These are phyloP conservation scores for Montipora capricornis DNA, from an alignment of 64 coral and sea anemone species.

Conservation along the genomic window DNA sequence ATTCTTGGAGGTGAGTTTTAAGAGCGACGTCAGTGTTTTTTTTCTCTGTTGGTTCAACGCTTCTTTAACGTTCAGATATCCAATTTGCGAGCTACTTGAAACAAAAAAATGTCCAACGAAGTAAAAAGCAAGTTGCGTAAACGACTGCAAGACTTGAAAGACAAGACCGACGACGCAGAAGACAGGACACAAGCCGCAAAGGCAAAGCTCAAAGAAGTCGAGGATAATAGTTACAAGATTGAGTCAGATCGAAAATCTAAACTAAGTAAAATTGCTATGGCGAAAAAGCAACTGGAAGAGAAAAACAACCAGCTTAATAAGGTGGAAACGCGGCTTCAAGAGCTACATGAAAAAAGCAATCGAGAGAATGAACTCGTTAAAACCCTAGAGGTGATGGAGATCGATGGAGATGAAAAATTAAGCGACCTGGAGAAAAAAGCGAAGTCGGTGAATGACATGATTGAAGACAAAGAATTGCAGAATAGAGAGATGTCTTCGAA, in stretches of 20 bases:
- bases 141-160: slow-evolving; percentile 75
- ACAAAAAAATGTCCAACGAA: neutral
- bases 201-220: slow-evolving; percentile 46
- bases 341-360: slow-evolving; percentile 60
- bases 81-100: neutral
- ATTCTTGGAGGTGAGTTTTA: slow-evolving; percentile 5
- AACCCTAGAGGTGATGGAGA: slow-evolving; percentile 71
- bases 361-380: slow-evolving; percentile 72
- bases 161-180: slow-evolving; percentile 83
- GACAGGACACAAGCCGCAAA: slow-evolving; percentile 79
- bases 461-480: slow-evolving; percentile 64
- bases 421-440: slow-evolving; percentile 73
- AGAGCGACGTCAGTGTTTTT: neutral
- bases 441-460: slow-evolving; percentile 52
- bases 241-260: slow-evolving; percentile 72
- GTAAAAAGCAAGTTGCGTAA: slow-evolving; percentile 64
- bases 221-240: slow-evolving; percentile 39
- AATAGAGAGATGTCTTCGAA: slow-evolving; percentile 56
- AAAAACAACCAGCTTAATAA: slow-evolving; percentile 22
- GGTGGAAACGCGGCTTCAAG: slow-evolving; percentile 37
- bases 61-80: no score
- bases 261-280: slow-evolving; percentile 56
- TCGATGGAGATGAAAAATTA: slow-evolving; percentile 89
- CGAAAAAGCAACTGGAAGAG: slow-evolving; percentile 49
- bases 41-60: no score